A percentile compares a stretch with the other conserved stretches of the same genome.
Evolutionary conservation across 1,140 invertebrate genomes (phyloP).

Genomic region (Camponotus pennsylvanicus): DNA sequence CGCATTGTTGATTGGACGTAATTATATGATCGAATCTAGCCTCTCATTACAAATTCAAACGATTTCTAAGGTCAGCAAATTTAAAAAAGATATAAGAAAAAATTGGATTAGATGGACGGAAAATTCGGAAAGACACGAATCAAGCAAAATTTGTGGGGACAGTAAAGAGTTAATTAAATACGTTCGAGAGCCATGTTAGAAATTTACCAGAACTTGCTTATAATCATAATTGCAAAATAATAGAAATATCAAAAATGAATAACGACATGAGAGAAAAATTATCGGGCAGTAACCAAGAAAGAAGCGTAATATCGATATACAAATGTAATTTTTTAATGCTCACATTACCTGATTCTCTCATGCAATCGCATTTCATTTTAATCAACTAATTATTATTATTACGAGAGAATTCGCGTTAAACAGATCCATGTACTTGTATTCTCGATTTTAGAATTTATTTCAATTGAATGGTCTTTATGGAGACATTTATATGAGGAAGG

Average conservation of each 20-base stretch:
- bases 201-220: slow-evolving; percentile 5
- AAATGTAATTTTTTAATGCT: slow-evolving; percentile 76
- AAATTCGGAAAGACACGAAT: neutral
- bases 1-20: neutral
- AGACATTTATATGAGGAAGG: neutral
- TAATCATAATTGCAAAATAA: neutral
- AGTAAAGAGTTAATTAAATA: neutral
- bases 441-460: slow-evolving; percentile 47
- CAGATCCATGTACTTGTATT: slow-evolving; percentile 65
- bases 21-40: neutral
- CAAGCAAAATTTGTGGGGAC: slow-evolving; percentile 41
- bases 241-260: neutral
- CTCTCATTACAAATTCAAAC: neutral
- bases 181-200: slow-evolving; percentile 7
- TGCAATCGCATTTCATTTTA: slow-evolving; percentile 68
- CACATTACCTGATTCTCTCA: slow-evolving; percentile 76
- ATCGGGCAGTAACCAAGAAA: slow-evolving; percentile 20
- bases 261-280: neutral
- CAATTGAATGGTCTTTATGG: slow-evolving; percentile 18
- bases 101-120: neutral
- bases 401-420: slow-evolving; percentile 19
- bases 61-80: neutral
- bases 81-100: neutral
- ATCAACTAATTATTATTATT: slow-evolving; percentile 37
- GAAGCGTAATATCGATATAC: slow-evolving; percentile 55